Base-by-base conservation (phyloP, 2,797 vertebrate genomes). In the Cirrhinus mrigala region DNA sequence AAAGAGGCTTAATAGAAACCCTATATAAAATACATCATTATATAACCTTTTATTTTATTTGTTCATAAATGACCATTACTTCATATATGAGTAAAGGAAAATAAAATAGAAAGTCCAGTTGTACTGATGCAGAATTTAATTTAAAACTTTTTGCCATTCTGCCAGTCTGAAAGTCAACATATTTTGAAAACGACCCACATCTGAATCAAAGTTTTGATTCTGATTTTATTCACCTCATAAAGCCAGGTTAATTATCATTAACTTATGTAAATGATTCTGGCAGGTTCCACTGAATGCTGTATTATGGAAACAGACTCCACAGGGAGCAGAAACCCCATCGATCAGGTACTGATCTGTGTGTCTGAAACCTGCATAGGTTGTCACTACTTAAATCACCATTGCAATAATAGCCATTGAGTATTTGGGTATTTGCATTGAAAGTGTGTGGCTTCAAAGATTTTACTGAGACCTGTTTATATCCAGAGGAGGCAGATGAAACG, bases 201-300 rank as follows among this genome's bases (percentile, higher is more conserved):
- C 37, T 27, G 58, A 62, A 48, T 79, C 40, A 2, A n/a, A 48
- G 14, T 64, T 64, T n/a, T n/a, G n/a, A n/a, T n/a, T n/a, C n/a
- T 22, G 58, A 60, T 78, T 64, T 29, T 14, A 11, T 74, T 74
- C n/a, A 74, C 24, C 46, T 52, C 24, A 27, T 74, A 12, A 64
- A 64, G 40, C 16, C 14, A 20, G n/a, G 52, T 77, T 60, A 60
- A 78, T 18, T 27, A 75, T 8, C 22, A 60, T 64, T 48, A 46
- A 48, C 16, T 27, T 78, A 48, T 79, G 77, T 48, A 79, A 50
- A 64, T 33, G 16, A 33, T 79, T 24, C 60, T 50, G 44, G 60
- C 60, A 66, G 60, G 24, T 66, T 79, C 56, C 76, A 27, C 56
- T 46, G n/a, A 62, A 27, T 62, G 56, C 22, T 46, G 22, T 44